Evolutionary conservation across 2,113 vertebrate species (phyloP).

Genomic region (Blennius ocellaris): DNA sequence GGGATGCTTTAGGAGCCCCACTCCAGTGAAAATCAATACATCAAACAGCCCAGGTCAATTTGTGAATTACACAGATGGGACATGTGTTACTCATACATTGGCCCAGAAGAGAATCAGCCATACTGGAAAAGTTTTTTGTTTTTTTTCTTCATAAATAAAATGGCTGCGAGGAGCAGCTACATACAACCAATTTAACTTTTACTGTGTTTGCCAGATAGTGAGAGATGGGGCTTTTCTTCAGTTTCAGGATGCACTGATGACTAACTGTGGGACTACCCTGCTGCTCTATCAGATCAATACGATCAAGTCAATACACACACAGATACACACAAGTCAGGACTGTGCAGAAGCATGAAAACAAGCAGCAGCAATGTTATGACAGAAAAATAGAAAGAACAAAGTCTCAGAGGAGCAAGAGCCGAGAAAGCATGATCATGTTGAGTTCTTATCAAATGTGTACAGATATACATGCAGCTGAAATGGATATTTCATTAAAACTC

Average conservation of each 20-base stretch:
- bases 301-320: slow-evolving; percentile 52
- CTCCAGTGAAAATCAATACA: slow-evolving; percentile 70
- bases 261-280: slow-evolving; percentile 53
- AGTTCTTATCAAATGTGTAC: background rate
- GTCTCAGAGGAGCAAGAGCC: background rate
- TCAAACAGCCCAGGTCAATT: slow-evolving; percentile 71
- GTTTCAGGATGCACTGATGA: slow-evolving; percentile 36
- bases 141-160: slow-evolving; percentile 54
- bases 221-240: slow-evolving; percentile 34
- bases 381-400: slow-evolving; percentile 10
- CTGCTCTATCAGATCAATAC: slow-evolving; percentile 68
- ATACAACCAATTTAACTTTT: slow-evolving; percentile 21
- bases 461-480: background rate
- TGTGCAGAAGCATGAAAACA: slow-evolving; percentile 33
- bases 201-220: slow-evolving; percentile 24
- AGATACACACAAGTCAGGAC: slow-evolving; percentile 11
- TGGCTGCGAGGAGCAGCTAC: slow-evolving; percentile 33
- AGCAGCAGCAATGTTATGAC: slow-evolving; percentile 9
- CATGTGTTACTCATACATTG: slow-evolving; percentile 65
- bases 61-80: slow-evolving; percentile 66
- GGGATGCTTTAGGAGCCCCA: slow-evolving; percentile 59
- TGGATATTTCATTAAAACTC: background rate
- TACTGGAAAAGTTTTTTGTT: slow-evolving; percentile 35
- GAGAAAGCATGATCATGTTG: background rate
- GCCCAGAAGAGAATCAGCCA: slow-evolving; percentile 27